These are phyloP conservation scores for Epinotia ramella DNA, from an alignment of 2,888 invertebrate species.

Conservation along the genomic window DNA sequence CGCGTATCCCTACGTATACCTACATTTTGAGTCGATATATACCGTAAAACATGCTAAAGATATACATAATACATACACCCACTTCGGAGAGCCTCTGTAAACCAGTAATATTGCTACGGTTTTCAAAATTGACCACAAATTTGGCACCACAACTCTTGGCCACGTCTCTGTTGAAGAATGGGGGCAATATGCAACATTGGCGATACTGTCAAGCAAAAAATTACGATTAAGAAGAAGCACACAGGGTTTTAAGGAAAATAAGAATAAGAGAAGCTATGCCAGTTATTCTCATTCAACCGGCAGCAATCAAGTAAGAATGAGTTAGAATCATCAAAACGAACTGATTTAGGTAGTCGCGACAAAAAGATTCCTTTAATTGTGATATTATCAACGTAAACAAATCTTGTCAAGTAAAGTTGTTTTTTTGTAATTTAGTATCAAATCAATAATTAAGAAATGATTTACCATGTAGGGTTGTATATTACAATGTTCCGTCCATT, in stretches of 20 bases:
- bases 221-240: not conserved
- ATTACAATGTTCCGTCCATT: constrained; percentile 52
- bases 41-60: not conserved
- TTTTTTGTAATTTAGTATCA: no score
- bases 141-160: constrained; percentile 63
- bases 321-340: no score
- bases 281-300: no score
- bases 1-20: no score
- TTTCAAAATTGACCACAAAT: constrained; percentile 48
- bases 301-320: no score
- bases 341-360: no score
- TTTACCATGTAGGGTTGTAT: constrained; percentile 35
- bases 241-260: not conserved
- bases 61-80: constrained; percentile 4
- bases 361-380: no score
- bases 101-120: constrained; percentile 56
- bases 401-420: no score
- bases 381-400: no score
- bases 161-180: constrained; percentile 64
- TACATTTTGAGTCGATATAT: no score
- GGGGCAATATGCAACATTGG: constrained; percentile 70
- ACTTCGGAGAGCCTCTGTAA: constrained; percentile 7
- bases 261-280: not conserved
- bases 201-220: constrained; percentile 55
- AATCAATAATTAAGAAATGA: not conserved